Evolutionary conservation across 2,113 vertebrate species (phyloP).

Genomic region (Toxostoma redivivum): DNA sequence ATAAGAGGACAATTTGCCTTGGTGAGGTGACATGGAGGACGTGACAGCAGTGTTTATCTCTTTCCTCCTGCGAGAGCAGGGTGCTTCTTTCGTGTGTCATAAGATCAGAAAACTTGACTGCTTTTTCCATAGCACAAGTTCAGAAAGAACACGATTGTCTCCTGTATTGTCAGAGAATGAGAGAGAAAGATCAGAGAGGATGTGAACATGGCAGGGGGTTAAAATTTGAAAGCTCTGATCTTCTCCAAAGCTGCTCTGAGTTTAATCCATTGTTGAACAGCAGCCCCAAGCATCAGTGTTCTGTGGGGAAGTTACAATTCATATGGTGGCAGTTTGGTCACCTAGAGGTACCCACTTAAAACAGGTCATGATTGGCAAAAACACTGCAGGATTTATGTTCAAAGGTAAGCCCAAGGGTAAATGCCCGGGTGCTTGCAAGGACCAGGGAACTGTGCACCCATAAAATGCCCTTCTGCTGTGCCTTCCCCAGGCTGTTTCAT

Average conservation of each 20-base stretch:
- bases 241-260: background rate
- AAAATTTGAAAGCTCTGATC: background rate
- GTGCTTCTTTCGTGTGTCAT: fast-evolving
- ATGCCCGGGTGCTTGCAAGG: fast-evolving
- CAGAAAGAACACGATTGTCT: fast-evolving
- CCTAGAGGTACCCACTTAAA: background rate
- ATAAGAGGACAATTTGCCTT: background rate
- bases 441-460: background rate
- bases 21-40: background rate
- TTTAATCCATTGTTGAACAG: background rate
- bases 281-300: background rate
- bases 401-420: background rate
- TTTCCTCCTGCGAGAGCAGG: background rate
- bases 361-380: background rate
- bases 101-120: background rate
- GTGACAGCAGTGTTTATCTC: background rate
- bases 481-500: background rate
- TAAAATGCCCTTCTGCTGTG: fast-evolving
- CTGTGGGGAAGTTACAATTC: background rate
- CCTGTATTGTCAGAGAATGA: background rate
- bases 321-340: background rate
- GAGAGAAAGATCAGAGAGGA: background rate
- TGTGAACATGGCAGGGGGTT: background rate
- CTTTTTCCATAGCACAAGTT: background rate
- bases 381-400: background rate